Evolutionary conservation across 2,888 invertebrate species (phyloP).

Genomic region (Limnephilus marmoratus): DNA sequence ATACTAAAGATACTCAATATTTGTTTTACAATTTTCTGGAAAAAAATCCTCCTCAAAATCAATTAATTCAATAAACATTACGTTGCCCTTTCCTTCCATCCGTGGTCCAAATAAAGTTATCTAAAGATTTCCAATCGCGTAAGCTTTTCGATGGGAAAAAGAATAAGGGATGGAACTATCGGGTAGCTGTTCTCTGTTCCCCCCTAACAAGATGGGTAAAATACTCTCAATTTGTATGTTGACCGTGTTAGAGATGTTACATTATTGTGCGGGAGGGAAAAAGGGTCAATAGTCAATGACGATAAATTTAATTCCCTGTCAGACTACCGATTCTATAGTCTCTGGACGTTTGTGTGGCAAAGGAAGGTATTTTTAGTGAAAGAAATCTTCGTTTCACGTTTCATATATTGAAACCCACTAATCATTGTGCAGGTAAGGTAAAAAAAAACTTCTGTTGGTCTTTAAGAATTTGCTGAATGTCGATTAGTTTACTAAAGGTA

Average conservation of each 20-base stretch:
- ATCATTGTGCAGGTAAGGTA: background rate
- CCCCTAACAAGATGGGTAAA: conserved; percentile 52
- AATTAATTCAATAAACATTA: background rate
- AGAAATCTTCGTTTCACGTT: background rate
- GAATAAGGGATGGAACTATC: conserved; percentile 55
- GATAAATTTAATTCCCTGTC: conserved; percentile 34
- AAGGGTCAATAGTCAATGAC: conserved; percentile 24
- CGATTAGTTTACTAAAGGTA: background rate
- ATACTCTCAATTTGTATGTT: conserved; percentile 56
- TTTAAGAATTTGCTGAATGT: background rate
- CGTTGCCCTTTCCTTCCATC: background rate
- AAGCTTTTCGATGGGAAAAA: conserved; percentile 50
- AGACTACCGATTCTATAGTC: background rate
- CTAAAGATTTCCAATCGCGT: conserved; percentile 53
- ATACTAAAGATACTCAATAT: too few relatives aligned
- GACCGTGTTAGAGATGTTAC: conserved; percentile 52
- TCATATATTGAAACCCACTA: background rate
- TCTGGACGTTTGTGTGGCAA: background rate
- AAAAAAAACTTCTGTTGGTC: background rate
- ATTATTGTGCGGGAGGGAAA: conserved; percentile 54
- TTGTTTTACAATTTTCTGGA: too few relatives aligned
- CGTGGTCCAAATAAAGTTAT: conserved; percentile 41
- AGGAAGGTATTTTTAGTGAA: background rate
- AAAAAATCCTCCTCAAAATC: background rate
- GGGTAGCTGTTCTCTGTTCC: conserved; percentile 36